Conservation (phyloP, 2,113 vertebrate genomes). For the Collichthys lucidus region DNA sequence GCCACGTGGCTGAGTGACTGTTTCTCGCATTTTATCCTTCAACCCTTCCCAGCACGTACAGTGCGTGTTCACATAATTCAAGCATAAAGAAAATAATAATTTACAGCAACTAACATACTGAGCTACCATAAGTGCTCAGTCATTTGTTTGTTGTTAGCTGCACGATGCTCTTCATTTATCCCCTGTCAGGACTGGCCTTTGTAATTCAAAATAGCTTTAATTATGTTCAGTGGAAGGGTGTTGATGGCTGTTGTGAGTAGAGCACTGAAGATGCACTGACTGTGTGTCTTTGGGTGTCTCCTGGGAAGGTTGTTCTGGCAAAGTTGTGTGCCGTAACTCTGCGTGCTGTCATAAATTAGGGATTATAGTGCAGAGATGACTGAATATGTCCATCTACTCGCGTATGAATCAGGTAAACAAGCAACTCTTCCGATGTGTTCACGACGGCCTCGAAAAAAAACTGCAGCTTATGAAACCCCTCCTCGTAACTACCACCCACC, state of each 20-base stretch:
- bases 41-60: too few species aligned
- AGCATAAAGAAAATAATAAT: neutral
- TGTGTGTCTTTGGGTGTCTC: conserved; percentile 21
- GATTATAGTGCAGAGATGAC: conserved; percentile 25
- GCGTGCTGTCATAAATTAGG: conserved; percentile 23
- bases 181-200: conserved; percentile 35
- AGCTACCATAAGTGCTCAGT: neutral
- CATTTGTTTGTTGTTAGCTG: conserved; percentile 17
- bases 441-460: neutral
- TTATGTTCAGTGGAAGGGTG: conserved; percentile 37
- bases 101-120: neutral
- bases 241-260: conserved; percentile 2
- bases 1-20: neutral
- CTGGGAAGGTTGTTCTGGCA: conserved; percentile 3
- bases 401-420: conserved; percentile 47
- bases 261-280: neutral
- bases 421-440: neutral
- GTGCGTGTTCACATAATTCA: neutral
- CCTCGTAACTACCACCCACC: neutral
- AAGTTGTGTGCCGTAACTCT: conserved; percentile 5
- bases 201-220: conserved; percentile 63
- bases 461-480: conserved; percentile 40
- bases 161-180: conserved; percentile 36
- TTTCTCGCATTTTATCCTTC: neutral
- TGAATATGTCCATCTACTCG: conserved; percentile 22